Base-by-base conservation (phyloP, 1,140 invertebrate species). In the Rhysida immarginata region DNA sequence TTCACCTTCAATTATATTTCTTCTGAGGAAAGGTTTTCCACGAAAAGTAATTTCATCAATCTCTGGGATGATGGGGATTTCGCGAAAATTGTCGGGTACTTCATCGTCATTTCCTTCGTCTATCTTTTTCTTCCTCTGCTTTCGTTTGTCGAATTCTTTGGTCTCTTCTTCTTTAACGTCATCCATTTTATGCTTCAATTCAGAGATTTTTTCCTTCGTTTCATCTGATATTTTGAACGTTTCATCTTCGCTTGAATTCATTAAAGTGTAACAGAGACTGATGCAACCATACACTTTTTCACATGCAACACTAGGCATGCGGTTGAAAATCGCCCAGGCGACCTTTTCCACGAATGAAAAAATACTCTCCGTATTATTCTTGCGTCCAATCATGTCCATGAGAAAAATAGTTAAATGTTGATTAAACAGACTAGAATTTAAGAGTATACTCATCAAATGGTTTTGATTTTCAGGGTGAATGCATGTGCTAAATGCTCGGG, bases 1-100 rank as follows among this genome's bases (percentile, higher is more conserved):
- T 0, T 68, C 62, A 1, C 81, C 82, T 26, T 75, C 60, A 0
- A 77, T 63, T 43, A 79, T 76, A 64, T 82, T 84, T 13, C 74
- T 68, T 2, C 78, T 68, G 8, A 83, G 58, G 66, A 74, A 78
- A n/a, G 69, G 63, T 14, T 23, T 44, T 14, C 35, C 13, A n/a
- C 49, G 13, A 13, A n/a, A 11, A 11, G 35, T 41, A 41, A 41
- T 41, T n/a, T 41, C 35, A 41, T 41, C 35, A 41, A 41, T 41
- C 11, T 11, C 11, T 41, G 35, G 35, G 35, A n/a, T 41, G 35
- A 41, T 41, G 11, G 35, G 35, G 11, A 41, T 41, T 41, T 41
- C 35, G n/a, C 35, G 35, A n/a, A 41, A 41, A n/a, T 41, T n/a
- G n/a, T 41, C 35, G 11, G 35, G 35, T 11, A n/a, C 11, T 41